Evolutionary conservation across 2,113 vertebrate species (phyloP).

Genomic region (Vulpes ferrilata): DNA sequence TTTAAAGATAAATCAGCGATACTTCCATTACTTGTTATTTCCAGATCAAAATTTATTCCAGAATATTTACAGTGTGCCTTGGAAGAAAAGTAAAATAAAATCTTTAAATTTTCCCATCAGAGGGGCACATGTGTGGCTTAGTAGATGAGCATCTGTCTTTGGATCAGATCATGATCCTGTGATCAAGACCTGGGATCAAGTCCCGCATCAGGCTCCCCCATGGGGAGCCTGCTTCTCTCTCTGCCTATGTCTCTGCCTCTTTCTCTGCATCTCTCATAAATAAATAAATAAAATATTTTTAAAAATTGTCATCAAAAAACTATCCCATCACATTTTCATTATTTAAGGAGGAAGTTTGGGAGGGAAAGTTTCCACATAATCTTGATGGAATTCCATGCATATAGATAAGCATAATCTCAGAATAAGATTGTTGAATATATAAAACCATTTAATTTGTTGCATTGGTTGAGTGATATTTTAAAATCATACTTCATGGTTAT

Average conservation of each 20-base stretch:
- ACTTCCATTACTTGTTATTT: neutral
- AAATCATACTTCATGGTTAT: constrained; percentile 28
- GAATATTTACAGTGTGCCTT: neutral
- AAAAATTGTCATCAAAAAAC: neutral
- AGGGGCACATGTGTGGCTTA: no score
- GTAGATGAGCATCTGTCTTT: no score
- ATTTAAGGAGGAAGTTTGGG: neutral
- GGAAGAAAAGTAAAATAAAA: neutral
- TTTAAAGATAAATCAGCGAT: neutral
- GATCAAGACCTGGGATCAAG: no score
- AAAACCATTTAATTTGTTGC: neutral
- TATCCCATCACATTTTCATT: neutral
- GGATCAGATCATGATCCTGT: no score
- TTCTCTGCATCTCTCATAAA: no score
- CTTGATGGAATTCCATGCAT: neutral
- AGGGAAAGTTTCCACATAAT: neutral
- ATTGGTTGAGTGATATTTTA: neutral
- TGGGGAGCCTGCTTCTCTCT: no score
- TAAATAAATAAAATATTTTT: no score
- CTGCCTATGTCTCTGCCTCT: no score
- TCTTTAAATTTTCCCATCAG: neutral
- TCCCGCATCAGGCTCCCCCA: no score
- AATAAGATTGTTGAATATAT: constrained; percentile 7
- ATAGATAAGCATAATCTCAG: neutral
- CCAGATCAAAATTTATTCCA: neutral